These are phyloP conservation scores for human (Homo sapiens) DNA, from an alignment of 2,113 vertebrate species.

Conservation along the genomic window GRCh38 chr5:136091001-136091500, in stretches of 20 bases:
- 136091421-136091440: background rate
- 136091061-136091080: background rate
- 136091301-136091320: background rate
- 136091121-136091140: background rate
- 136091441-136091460: too few species aligned
- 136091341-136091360: background rate
- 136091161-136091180: too few species aligned
- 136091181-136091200: background rate
- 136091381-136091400: too few species aligned
- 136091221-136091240: rapidly evolving
- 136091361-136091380: background rate
- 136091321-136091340: too few species aligned
- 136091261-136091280: background rate
- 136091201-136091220: background rate
- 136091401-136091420: background rate
- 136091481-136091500: too few species aligned
- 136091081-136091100: background rate
- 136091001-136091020: background rate
- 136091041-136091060: background rate
- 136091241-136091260: background rate
- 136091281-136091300: background rate
- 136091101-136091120: background rate
- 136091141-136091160: background rate
- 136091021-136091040: background rate
- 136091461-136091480: too few species aligned